Percentiles rank a stretch among this genome's conserved stretches.
Conservation (phyloP, 2,888 invertebrate genomes). For the Himalopsyche kuldschensis region DNA sequence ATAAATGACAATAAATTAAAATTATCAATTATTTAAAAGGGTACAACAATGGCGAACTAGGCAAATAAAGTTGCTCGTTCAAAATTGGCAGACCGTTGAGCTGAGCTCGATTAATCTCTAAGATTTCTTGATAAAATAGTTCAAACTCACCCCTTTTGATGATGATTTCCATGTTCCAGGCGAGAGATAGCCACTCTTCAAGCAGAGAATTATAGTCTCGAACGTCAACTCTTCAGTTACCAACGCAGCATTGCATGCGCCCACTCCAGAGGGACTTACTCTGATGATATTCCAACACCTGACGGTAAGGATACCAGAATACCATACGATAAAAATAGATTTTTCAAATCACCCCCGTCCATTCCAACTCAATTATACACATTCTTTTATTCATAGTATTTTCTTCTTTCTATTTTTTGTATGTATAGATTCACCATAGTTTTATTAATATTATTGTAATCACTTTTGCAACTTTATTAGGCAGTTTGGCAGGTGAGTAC, state of each 20-base stretch:
- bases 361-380: neutral
- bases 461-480: neutral
- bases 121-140: too few relatives aligned
- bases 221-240: slow-evolving; percentile 80
- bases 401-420: neutral
- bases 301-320: slow-evolving; percentile 45
- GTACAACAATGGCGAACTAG: too few relatives aligned
- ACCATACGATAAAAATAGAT: neutral
- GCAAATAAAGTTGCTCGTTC: too few relatives aligned
- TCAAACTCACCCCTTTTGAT: too few relatives aligned
- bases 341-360: neutral
- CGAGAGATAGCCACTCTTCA: slow-evolving; percentile 78
- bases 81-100: too few relatives aligned
- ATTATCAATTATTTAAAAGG: too few relatives aligned
- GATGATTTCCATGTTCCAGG: slow-evolving; percentile 50
- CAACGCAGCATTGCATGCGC: slow-evolving; percentile 77
- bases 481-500: too few relatives aligned
- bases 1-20: too few relatives aligned
- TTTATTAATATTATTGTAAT: neutral
- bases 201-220: slow-evolving; percentile 81
- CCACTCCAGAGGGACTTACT: slow-evolving; percentile 64
- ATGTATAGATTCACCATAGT: neutral
- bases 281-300: slow-evolving; percentile 48
- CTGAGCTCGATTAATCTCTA: too few relatives aligned
- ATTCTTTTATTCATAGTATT: neutral